Evolutionary conservation across 2,888 invertebrate genomes (phyloP), one percentile per base, ranked within the genome.

Genomic region (Dicyrtomina minuta): DNA sequence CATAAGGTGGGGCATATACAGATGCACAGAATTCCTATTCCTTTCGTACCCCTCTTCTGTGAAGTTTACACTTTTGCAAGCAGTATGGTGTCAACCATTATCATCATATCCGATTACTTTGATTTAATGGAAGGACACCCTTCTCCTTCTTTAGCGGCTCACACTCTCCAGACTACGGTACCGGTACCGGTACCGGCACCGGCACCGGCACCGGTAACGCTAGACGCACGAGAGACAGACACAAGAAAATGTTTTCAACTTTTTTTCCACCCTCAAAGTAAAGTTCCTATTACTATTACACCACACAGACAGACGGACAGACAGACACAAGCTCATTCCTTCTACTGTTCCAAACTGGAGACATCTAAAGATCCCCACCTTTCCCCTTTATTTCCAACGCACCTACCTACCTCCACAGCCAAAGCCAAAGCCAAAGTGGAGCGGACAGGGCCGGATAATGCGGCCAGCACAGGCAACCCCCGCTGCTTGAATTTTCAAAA

Each of bases 91-190:
- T 62, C 62, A 62, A 49, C 66, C 66, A 66, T 66, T 70, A 67
- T 67, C 67, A 62, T 70, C 56, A 61, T 67, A 70, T 67, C 62
- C 70, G 70, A 70, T 70, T 70, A 66, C 70, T 66, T 56, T 66
- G 66, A 70, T 70, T 70, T 70, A 66, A 70, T 70, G 66, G 62
- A 61, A 70, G 56, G 62, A 53, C 60, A 60, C 61, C 59, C 68
- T 68, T 44, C 44, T 49, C 20, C 61, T n/a, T n/a, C n/a, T 43
- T 15, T 5, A 61, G 22, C 24, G 41, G 58, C 44, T 44, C 33
- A 44, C 56, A 26, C 20, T 46, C 24, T 17, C n/a, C n/a, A 13
- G 46, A 46, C 46, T 46, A 17, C 15, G n/a, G n/a, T n/a, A n/a
- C n/a, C n/a, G n/a, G n/a, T n/a, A n/a, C n/a, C n/a, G n/a, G n/a